Evolutionary conservation across 2,888 invertebrate species (phyloP), one percentile per base, ranked within the genome.

Genomic region (Nemoura dubitans): DNA sequence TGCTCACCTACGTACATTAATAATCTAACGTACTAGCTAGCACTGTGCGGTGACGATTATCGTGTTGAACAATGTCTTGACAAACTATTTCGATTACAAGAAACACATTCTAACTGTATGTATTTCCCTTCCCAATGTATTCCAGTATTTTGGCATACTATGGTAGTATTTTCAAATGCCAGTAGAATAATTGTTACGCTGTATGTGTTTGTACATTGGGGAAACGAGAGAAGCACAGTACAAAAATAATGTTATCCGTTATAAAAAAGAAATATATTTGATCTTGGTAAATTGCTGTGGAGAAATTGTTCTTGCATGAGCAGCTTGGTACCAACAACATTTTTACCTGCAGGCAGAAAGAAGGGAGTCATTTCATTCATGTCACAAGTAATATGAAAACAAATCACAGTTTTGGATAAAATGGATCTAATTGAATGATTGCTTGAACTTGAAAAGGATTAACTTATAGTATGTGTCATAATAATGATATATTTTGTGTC

Each of bases 141-240:
- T 81, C 83, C 87, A 87, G 85, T 86, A 87, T 87, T 87, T 84
- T 87, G 87, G 85, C 87, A 77, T 28, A 84, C n/a, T 81, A 86
- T 77, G 80, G 86, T 87, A 87, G 87, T 87, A 82, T 86, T 87
- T 83, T 86, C 86, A 85, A 86, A 30, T 84, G 85, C 87, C 85
- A 87, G 86, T 87, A 87, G 87, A 43, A 87, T 29, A 85, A 59
- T 87, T 59, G 26, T 84, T 84, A 84, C 30, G 81, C 83, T 87
- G 81, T 87, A 81, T 80, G 85, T 87, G 87, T 87, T 87, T 87
- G 87, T 87, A 87, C 87, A 76, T 78, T 25, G 86, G 76, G 80
- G 86, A 86, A 86, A 84, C 30, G 78, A 29, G 77, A 84, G 85
- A 86, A 86, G 77, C 86, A 87, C 87, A 87, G 87, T 87, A 87